Base-by-base conservation (phyloP, 1,140 invertebrate species). In the Drosophila pachea region DNA sequence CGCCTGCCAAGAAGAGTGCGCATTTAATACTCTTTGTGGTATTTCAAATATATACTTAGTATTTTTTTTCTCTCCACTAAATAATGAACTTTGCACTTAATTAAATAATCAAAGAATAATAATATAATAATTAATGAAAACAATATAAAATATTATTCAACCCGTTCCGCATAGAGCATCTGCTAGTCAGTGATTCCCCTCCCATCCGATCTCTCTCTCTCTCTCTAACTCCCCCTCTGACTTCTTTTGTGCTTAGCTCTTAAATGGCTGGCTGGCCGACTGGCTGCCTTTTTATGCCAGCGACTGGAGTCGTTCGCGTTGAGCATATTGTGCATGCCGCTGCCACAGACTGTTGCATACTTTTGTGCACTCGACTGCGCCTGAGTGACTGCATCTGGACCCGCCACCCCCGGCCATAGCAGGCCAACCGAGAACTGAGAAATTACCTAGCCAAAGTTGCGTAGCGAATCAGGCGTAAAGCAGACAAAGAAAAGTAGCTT, bases 391-490 rank as follows among this genome's bases (percentile, higher is more conserved):
- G 59, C 43, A 14, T n/a, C 59, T 49, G 29, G 22, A 22, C 22
- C 22, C 22, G 22, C 22, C 33, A 61, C 16, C 22, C 4, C 31
- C 35, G 40, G 7, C 36, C 54, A n/a, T n/a, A n/a, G n/a, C n/a
- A n/a, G n/a, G n/a, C n/a, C n/a, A 32, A 9, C 38, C 32, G 11
- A 29, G 11, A 14, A 45, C 68, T 59, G 56, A 52, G 38, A 81
- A 76, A 73, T 73, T 79, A 76, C 73, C 77, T 76, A 74, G 66
- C 69, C 64, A 74, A 82, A 74, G 75, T 76, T 84, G 68, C 79
- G 73, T 70, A 78, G 74, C 79, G 68, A 84, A 83, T 83, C 79
- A 73, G 68, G 59, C 73, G 69, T 75, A 78, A 75, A 73, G 72
- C 63, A 60, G 67, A 83, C 78, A 82, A 66, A 62, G 64, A 74